Conservation (phyloP, 2,888 invertebrate genomes). For the Apamea crenata region DNA sequence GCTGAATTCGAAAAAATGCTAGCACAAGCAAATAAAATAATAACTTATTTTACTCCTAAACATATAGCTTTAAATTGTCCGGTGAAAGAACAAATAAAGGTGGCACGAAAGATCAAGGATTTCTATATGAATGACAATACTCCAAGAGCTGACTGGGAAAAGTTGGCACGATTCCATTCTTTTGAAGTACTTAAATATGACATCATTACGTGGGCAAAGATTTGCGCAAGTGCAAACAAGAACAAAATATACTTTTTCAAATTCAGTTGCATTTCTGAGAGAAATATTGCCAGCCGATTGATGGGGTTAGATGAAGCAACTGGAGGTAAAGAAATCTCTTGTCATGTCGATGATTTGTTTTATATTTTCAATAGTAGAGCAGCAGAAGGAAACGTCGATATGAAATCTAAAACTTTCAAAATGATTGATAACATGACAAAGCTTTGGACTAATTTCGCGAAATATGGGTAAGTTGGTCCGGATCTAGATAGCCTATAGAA, state of each 20-base stretch:
- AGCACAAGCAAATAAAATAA: conserved; percentile 61
- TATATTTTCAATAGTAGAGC: conserved; percentile 70
- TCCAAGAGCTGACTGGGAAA: conserved; percentile 58
- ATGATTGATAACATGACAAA: conserved; percentile 71
- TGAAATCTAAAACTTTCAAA: conserved; percentile 64
- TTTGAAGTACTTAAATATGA: conserved; percentile 65
- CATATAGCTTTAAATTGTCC: conserved; percentile 52
- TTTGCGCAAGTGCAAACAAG: conserved; percentile 51
- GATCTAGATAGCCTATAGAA: not conserved
- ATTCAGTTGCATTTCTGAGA: conserved; percentile 73
- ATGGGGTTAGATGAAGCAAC: conserved; percentile 45
- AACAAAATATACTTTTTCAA: conserved; percentile 72
- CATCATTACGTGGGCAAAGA: conserved; percentile 66
- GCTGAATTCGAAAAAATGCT: conserved; percentile 52
- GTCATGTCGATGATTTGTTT: conserved; percentile 72
- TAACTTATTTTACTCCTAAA: conserved; percentile 67
- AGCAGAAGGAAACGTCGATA: conserved; percentile 55
- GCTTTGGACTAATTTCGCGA: conserved; percentile 76
- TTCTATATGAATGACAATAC: conserved; percentile 66
- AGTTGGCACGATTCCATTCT: conserved; percentile 62
- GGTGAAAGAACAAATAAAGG: conserved; percentile 64
- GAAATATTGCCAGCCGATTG: conserved; percentile 67
- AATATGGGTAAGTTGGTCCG: conserved; percentile 70
- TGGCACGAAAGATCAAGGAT: conserved; percentile 66
- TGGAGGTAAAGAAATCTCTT: conserved; percentile 56